These are phyloP conservation scores for Sebastolobus alascanus DNA, from an alignment of 2,797 vertebrate species.

Conservation along the genomic window DNA sequence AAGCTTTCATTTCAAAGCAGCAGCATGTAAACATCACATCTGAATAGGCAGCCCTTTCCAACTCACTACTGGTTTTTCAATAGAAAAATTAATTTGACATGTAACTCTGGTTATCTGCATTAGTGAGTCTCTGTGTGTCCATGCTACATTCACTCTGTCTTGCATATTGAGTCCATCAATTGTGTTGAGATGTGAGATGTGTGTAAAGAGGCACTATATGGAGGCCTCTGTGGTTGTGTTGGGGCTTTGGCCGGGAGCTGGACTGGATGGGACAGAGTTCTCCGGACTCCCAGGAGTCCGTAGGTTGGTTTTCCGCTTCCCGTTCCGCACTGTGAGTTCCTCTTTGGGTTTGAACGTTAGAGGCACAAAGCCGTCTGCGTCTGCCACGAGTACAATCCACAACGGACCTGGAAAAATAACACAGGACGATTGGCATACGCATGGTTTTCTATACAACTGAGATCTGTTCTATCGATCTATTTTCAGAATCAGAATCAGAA, in stretches of 20 bases:
- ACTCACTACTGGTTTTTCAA: not conserved
- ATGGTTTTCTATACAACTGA: not conserved
- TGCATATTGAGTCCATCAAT: constrained; percentile 4
- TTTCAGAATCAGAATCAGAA: no score
- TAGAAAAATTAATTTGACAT: constrained; percentile 45
- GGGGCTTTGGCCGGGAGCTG: constrained; percentile 54
- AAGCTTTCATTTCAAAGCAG: constrained; percentile 28
- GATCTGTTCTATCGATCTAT: no score
- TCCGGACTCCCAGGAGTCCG: constrained; percentile 67
- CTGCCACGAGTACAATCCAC: constrained; percentile 93
- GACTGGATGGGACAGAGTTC: constrained; percentile 69
- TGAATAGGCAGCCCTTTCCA: constrained; percentile 42
- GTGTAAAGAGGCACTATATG: constrained; percentile 29
- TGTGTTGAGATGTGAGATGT: not conserved
- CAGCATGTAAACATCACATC: constrained; percentile 42
- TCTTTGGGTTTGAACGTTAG: constrained; percentile 88
- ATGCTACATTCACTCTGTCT: not conserved
- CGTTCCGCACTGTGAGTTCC: constrained; percentile 90
- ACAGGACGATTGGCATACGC: not conserved
- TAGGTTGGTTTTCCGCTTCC: constrained; percentile 77
- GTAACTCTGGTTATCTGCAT: not conserved
- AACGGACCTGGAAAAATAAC: constrained; percentile 83
- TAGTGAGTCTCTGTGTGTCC: not conserved
- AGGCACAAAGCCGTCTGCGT: constrained; percentile 93
- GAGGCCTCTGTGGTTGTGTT: constrained; percentile 41